These are phyloP conservation scores for Gadopsis marmoratus DNA, from an alignment of 2,797 vertebrate species.

Conservation along the genomic window DNA sequence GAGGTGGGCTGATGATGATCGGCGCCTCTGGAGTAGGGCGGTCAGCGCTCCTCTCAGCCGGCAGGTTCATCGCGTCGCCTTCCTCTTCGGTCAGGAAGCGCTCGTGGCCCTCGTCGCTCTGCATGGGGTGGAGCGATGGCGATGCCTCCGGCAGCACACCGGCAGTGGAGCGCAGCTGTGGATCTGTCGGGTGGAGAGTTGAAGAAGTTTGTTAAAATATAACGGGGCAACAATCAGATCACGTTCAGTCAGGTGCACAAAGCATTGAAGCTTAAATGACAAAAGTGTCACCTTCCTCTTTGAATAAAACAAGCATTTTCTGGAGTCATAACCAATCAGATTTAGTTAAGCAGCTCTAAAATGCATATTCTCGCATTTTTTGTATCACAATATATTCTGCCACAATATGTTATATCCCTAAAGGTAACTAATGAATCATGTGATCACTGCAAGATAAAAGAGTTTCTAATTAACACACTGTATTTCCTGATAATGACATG, in stretches of 20 bases:
- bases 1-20: conserved; percentile 95
- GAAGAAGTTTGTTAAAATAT: neutral
- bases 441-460: neutral
- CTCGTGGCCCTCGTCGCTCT: conserved; percentile 81
- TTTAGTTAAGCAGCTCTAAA: neutral
- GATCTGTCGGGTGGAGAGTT: conserved; percentile 71
- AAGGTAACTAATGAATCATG: neutral
- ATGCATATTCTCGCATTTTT: neutral
- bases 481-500: neutral
- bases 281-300: too few relatives aligned
- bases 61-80: conserved; percentile 35
- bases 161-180: conserved; percentile 62
- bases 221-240: neutral
- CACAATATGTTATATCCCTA: neutral
- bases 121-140: conserved; percentile 77
- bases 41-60: conserved; percentile 64
- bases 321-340: neutral
- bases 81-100: conserved; percentile 62
- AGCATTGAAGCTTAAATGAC: too few relatives aligned
- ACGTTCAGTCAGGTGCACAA: neutral
- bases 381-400: too few relatives aligned
- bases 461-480: neutral
- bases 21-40: conserved; percentile 91
- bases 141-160: conserved; percentile 50
- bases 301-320: too few relatives aligned